A percentile compares a stretch with the other conserved stretches of the same genome.
These are phyloP conservation scores for Nomada hirtipes DNA, from an alignment of 2,888 invertebrate genomes.

Conservation along the genomic window DNA sequence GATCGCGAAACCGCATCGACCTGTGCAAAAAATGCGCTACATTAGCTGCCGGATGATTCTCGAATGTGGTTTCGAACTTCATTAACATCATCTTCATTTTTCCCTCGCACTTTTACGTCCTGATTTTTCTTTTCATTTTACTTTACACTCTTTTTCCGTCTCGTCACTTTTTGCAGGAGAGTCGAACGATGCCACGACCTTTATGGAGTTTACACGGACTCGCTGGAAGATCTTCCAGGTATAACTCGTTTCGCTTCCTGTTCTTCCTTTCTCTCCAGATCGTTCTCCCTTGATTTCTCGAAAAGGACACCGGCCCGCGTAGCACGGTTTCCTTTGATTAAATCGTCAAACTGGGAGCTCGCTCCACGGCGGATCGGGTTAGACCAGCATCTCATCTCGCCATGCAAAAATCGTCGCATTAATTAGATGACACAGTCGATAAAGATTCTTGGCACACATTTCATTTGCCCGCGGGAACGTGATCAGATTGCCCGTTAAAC, in stretches of 20 bases:
- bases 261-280: slow-evolving; percentile 30
- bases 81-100: slow-evolving; percentile 7
- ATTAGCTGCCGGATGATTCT: not conserved
- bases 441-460: slow-evolving; percentile 26
- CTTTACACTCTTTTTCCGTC: not conserved
- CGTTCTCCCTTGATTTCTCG: slow-evolving; percentile 22
- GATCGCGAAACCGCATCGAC: not conserved
- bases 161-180: not conserved
- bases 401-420: not conserved
- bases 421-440: slow-evolving; percentile 1
- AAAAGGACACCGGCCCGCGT: slow-evolving; percentile 8
- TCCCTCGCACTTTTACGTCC: not conserved
- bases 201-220: slow-evolving; percentile 22
- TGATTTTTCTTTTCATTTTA: not conserved
- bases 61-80: slow-evolving; percentile 9
- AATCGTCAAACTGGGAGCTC: slow-evolving; percentile 12
- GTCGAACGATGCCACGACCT: slow-evolving; percentile 18
- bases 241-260: slow-evolving; percentile 41
- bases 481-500: not conserved
- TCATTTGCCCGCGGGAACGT: slow-evolving; percentile 30
- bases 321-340: slow-evolving; percentile 14
- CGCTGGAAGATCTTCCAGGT: not conserved
- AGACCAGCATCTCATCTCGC: not conserved
- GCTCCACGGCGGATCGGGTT: not conserved
- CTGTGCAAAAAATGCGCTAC: slow-evolving; percentile 17